phyloP scores from a whole-genome alignment of 2,888 invertebrate species.

The Lasioglossum zephyrum region DNA sequence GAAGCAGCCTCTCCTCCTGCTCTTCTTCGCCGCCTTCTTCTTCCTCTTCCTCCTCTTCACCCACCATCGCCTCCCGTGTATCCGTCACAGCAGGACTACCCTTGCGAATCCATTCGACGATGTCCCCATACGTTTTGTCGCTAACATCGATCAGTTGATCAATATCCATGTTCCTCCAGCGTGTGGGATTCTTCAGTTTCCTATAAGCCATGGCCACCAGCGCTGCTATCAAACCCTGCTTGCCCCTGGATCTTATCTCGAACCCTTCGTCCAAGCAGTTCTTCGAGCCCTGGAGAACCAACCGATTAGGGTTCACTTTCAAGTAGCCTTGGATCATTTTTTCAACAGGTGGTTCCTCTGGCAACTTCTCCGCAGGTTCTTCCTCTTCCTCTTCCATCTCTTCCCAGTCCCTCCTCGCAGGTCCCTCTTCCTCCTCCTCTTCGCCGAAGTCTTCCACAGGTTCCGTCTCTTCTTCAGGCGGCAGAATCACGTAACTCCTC shows the following conservation, averaged over 20 bases:
- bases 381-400: slow-evolving; percentile 25
- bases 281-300: slow-evolving; percentile 75
- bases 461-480: slow-evolving; percentile 25
- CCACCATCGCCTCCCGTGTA: slow-evolving; percentile 45
- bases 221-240: slow-evolving; percentile 76
- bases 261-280: slow-evolving; percentile 72
- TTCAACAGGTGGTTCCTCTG: slow-evolving; percentile 40
- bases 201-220: slow-evolving; percentile 74
- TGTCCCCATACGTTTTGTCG: slow-evolving; percentile 66
- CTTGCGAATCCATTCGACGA: slow-evolving; percentile 72
- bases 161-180: slow-evolving; percentile 77
- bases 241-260: slow-evolving; percentile 66
- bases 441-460: slow-evolving; percentile 30
- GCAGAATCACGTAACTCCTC: slow-evolving; percentile 55
- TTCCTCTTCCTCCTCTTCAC: slow-evolving; percentile 60
- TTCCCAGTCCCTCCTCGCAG: slow-evolving; percentile 18
- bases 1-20: slow-evolving; percentile 48
- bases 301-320: slow-evolving; percentile 73
- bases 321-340: slow-evolving; percentile 68
- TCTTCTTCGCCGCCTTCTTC: slow-evolving; percentile 64
- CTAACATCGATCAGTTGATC: slow-evolving; percentile 75
- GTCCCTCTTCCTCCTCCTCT: slow-evolving; percentile 48
- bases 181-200: slow-evolving; percentile 67
- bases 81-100: slow-evolving; percentile 66
- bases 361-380: not conserved